Percentiles rank a stretch among this genome's conserved stretches.
These are phyloP conservation scores for Tympanuchus pallidicinctus DNA, from an alignment of 2,113 vertebrate species.

Conservation along the genomic window DNA sequence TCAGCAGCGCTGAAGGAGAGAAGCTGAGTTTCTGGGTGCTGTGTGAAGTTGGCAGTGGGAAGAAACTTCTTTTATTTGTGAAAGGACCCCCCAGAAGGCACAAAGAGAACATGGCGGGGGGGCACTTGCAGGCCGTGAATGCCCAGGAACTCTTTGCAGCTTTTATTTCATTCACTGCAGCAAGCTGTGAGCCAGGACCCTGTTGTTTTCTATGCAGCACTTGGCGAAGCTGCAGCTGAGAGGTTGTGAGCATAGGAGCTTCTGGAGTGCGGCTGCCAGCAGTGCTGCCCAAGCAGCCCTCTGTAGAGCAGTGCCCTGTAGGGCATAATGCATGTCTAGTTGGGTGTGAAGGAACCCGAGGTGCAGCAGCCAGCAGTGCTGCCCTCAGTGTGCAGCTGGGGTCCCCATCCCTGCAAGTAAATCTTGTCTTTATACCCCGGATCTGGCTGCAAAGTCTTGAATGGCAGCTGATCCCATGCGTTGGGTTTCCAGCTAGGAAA, in stretches of 20 bases:
- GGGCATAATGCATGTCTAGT: background rate
- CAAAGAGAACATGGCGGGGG: background rate
- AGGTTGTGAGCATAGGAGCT: background rate
- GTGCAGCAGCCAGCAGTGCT: background rate
- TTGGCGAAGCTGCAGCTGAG: accelerated
- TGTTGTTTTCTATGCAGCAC: background rate
- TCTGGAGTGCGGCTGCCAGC: background rate
- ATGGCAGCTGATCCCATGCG: background rate
- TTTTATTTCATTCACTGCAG: background rate
- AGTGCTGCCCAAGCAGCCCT: background rate
- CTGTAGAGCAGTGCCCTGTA: too few species aligned
- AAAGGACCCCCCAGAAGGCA: background rate
- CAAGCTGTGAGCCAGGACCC: accelerated
- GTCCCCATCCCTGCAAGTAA: background rate
- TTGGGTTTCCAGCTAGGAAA: background rate
- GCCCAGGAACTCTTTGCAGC: background rate
- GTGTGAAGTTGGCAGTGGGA: background rate
- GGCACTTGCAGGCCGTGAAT: background rate
- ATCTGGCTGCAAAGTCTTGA: background rate
- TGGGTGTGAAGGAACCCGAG: background rate
- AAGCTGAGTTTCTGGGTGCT: background rate
- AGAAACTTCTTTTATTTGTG: background rate
- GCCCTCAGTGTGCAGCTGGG: background rate
- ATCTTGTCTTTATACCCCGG: background rate
- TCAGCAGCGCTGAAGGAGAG: background rate